Base-by-base conservation (phyloP, 1,140 invertebrate genomes). In the Augochlora pura region DNA sequence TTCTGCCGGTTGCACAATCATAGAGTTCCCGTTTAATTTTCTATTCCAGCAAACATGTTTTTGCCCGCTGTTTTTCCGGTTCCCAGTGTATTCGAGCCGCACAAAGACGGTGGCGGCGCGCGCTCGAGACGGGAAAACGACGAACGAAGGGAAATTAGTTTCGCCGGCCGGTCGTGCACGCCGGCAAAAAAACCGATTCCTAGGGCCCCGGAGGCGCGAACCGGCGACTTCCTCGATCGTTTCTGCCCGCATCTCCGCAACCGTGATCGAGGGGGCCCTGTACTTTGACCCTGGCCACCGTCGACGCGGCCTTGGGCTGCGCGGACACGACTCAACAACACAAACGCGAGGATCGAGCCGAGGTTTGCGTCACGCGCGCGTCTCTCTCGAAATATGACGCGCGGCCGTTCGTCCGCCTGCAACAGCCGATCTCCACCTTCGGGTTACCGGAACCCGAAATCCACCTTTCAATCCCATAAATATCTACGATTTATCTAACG, bases 31-130 rank as follows among this genome's bases (percentile, higher is more conserved):
- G 23, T 32, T 18, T 7, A 39, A 46, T 16, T n/a, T 70, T 77
- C 42, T 21, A 5, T 12, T 32, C 12, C 8, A 46, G 32, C 23
- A 78, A 78, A 64, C 60, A 71, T 72, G 76, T 72, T 78, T 72
- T 78, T 77, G 42, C 6, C 38, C 1, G 32, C 42, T 16, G 38
- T 78, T 65, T 72, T 78, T 78, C 18, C 42, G 1, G 46, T 72
- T 72, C 23, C 32, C 3, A 32, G 0, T 27, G 12, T 21, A 52
- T 18, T 52, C 4, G 16, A 52, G 21, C 2, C 49, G 49, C 16
- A 12, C 1, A 52, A 5, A 52, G n/a, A n/a, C n/a, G n/a, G n/a
- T n/a, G n/a, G 1, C 32, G 4, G 32, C 32, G 49, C 3, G 0
- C 1, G 49, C 16, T 52, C 49, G 14, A n/a, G n/a, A 18, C 49